phyloP scores from a whole-genome alignment of 2,113 vertebrate species.

The Cyphotilapia sp. region DNA sequence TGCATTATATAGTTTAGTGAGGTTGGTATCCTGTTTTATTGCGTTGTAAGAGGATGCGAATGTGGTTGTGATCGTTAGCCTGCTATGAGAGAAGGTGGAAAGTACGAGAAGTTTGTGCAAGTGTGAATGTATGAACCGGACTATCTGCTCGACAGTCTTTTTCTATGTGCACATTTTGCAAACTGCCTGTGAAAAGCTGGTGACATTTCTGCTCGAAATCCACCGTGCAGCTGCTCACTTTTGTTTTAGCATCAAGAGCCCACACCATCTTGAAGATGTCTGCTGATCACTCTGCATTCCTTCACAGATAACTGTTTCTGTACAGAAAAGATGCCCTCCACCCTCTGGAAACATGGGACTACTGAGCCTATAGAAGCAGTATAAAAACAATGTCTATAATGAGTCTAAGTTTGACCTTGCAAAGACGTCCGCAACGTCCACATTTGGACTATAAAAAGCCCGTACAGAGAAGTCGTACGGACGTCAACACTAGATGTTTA shows the following conservation, averaged over 20 bases:
- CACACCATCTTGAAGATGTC: neutral
- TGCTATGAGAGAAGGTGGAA: neutral
- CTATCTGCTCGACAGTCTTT: neutral
- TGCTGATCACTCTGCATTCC: neutral
- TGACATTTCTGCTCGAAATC: neutral
- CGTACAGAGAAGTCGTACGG: rapidly evolving
- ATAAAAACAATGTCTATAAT: neutral
- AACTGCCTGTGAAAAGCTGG: neutral
- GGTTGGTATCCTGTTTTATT: neutral
- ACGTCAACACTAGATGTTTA: neutral
- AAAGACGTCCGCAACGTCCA: neutral
- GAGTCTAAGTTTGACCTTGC: neutral
- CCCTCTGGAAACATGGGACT: neutral
- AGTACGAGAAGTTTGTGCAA: neutral
- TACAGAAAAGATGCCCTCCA: neutral
- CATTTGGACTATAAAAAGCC: rapidly evolving
- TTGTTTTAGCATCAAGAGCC: neutral
- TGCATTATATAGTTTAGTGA: neutral
- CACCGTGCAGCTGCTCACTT: neutral
- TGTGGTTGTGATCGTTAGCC: neutral
- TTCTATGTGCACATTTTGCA: neutral
- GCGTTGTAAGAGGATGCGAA: neutral
- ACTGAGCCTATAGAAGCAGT: neutral
- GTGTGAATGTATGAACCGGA: neutral
- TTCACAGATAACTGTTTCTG: neutral